A percentile compares a stretch with the other conserved stretches of the same genome.
Evolutionary conservation across 1,140 invertebrate genomes (phyloP).

Genomic region (Dinoponera quadriceps): DNA sequence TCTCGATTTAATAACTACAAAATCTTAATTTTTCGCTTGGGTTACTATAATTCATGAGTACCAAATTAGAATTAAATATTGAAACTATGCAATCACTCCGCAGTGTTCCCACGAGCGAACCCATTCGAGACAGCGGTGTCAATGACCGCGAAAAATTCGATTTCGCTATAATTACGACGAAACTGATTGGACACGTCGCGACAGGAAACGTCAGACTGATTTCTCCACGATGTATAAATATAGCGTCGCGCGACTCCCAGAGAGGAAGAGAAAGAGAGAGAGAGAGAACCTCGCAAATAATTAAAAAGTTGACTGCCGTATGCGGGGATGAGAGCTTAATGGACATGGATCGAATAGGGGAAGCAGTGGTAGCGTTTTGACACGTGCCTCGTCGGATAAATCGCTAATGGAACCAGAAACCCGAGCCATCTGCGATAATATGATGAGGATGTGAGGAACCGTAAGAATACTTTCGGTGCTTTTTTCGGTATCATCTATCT

Average conservation of each 20-base stretch:
- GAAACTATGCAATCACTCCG: neutral
- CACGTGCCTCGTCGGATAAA: constrained; percentile 38
- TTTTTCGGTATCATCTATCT: constrained; percentile 15
- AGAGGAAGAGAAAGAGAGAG: constrained; percentile 14
- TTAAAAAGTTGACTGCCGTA: constrained; percentile 38
- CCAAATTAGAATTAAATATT: too few species aligned
- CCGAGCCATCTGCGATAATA: constrained; percentile 45
- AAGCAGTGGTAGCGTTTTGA: constrained; percentile 42
- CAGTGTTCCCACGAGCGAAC: neutral
- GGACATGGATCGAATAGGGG: constrained; percentile 25
- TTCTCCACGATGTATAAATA: constrained; percentile 21
- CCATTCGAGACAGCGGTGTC: constrained; percentile 8
- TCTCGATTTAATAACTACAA: too few species aligned
- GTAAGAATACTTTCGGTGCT: constrained; percentile 4
- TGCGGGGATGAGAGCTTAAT: constrained; percentile 13
- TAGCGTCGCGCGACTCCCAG: neutral
- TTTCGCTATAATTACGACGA: constrained; percentile 51
- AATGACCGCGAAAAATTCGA: constrained; percentile 46
- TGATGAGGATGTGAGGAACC: neutral
- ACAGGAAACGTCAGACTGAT: constrained; percentile 3
- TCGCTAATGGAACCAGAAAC: constrained; percentile 61
- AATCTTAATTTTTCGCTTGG: too few species aligned
- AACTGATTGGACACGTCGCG: constrained; percentile 11
- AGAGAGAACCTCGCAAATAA: constrained; percentile 36
- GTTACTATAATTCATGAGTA: too few species aligned